Base-by-base conservation (phyloP, 1,140 invertebrate genomes). In the Daktulosphaira vitifoliae region DNA sequence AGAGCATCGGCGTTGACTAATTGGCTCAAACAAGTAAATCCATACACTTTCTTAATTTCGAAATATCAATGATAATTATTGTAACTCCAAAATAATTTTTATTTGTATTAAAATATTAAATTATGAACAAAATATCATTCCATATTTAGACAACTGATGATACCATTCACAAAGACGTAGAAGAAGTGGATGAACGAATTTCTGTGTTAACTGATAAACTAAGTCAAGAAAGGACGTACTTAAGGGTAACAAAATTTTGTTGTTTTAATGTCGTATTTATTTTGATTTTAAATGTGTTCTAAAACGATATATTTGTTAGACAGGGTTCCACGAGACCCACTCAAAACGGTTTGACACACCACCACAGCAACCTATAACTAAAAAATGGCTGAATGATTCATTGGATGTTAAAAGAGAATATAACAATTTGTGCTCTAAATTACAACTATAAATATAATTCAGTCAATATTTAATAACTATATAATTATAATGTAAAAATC, bases 11-110 rank as follows among this genome's bases (percentile, higher is more conserved):
- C 81, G 0, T 70, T 84, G 0, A 71, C 79, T 15, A 78, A 81
- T 67, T 84, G 82, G 82, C 80, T 84, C 69, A 79, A 81, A 67
- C 76, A 80, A 69, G 79, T 81, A 3, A 49, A 2, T 44, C 38
- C 16, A 65, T 18, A 42, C 5, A 44, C 15, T 33, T 33, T 33
- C 29, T 11, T 33, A 33, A 33, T n/a, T n/a, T n/a, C n/a, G n/a
- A n/a, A n/a, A n/a, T n/a, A n/a, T n/a, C n/a, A n/a, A n/a, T n/a
- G n/a, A 33, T 11, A 11, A 33, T 33, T 33, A 33, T 33, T 33
- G 29, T 11, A 33, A 6, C 29, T 33, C 29, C 29, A 33, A 11
- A 6, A 6, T 33, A 33, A 33, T 11, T 11, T 33, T 11, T 33
- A 33, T 33, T 33, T 33, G 44, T 16, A 6, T 7, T 39, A 9